Evolutionary conservation across 2,113 vertebrate species (phyloP), one percentile per base, ranked within the genome.

Genomic region (Pelvicachromis taeniatus): DNA sequence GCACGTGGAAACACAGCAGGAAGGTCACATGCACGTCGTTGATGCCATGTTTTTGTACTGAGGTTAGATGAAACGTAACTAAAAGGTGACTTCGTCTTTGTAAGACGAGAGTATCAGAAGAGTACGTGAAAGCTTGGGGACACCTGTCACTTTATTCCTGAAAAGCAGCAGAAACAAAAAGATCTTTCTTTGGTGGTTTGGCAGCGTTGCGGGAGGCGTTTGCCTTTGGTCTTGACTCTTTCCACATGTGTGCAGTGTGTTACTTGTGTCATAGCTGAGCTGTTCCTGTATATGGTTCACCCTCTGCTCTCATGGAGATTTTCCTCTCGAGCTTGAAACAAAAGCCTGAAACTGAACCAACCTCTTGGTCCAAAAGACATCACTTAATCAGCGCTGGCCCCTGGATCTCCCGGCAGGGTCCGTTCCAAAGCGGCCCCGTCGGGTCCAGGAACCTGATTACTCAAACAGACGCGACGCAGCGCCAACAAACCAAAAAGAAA

Each of bases 321-420:
- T 94, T 92, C 89, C 87, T 86, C 82, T 85, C 79, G 77, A 87
- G 56, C 82, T 85, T 86, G 75, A 91, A 90, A 89, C 84, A 89
- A 88, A 92, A 84, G 61, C 63, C 88, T 79, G 86, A 92, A 91
- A 81, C 85, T 81, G 80, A 90, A 88, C 84, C 87, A 55, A 48
- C 31, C 80, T 16, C n/a, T 26, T 56, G 63, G 53, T 91, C 88
- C 89, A 91, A 83, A 90, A 91, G 80, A 90, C 91, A 92, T 87
- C 92, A 92, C 89, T 93, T 94, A 91, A 94, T 95, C 94, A 93
- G 80, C 14, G 21, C 88, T 91, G 93, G 94, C 92, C 79, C 80
- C 42, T 9, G 33, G 82, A 86, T 90, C 88, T 83, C 81, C 87
- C 87, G 77, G 77, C 77, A 48, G 86, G 87, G 89, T 77, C 54